Percentiles rank a stretch among this genome's conserved stretches.
Conservation (phyloP, 2,888 invertebrate species). For the Fragum whitleyi region DNA sequence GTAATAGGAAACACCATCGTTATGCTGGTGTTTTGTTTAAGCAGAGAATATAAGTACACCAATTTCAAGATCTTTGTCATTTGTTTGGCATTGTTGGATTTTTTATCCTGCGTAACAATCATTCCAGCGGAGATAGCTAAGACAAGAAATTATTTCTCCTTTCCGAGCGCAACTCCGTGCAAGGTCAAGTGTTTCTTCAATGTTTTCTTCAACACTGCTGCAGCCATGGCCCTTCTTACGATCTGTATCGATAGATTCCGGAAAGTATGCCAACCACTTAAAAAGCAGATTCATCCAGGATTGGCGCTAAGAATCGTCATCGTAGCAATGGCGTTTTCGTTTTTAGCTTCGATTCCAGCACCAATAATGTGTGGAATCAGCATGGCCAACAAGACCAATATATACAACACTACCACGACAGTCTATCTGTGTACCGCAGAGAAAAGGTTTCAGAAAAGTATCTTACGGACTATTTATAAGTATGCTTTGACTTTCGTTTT, state of each 20-base stretch:
- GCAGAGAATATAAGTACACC: slow-evolving; percentile 48
- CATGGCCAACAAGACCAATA: slow-evolving; percentile 28
- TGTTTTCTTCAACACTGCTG: slow-evolving; percentile 36
- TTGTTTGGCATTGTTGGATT: slow-evolving; percentile 45
- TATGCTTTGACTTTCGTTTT: slow-evolving; percentile 30
- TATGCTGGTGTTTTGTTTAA: slow-evolving; percentile 41
- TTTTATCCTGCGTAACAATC: slow-evolving; percentile 46
- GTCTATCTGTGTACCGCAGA: slow-evolving; percentile 53
- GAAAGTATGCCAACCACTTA: slow-evolving; percentile 59
- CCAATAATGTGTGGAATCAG: slow-evolving; percentile 55
- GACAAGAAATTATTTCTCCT: slow-evolving; percentile 41
- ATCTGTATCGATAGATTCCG: slow-evolving; percentile 58
- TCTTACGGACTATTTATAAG: slow-evolving; percentile 42
- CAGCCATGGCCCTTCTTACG: slow-evolving; percentile 44
- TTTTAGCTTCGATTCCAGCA: slow-evolving; percentile 45
- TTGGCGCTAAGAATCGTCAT: slow-evolving; percentile 46
- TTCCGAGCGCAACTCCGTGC: slow-evolving; percentile 37
- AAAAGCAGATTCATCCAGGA: slow-evolving; percentile 52
- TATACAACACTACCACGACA: slow-evolving; percentile 35
- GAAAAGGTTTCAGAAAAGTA: slow-evolving; percentile 34
- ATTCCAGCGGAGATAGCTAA: slow-evolving; percentile 60
- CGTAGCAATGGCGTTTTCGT: slow-evolving; percentile 27
- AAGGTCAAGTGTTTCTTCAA: slow-evolving; percentile 62
- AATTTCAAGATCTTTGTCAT: slow-evolving; percentile 60
- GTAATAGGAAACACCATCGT: slow-evolving; percentile 57